Percentiles rank a stretch among this genome's conserved stretches.
These are phyloP conservation scores for Drosophila novamexicana DNA, from an alignment of 1,140 invertebrate genomes.

Conservation along the genomic window DNA sequence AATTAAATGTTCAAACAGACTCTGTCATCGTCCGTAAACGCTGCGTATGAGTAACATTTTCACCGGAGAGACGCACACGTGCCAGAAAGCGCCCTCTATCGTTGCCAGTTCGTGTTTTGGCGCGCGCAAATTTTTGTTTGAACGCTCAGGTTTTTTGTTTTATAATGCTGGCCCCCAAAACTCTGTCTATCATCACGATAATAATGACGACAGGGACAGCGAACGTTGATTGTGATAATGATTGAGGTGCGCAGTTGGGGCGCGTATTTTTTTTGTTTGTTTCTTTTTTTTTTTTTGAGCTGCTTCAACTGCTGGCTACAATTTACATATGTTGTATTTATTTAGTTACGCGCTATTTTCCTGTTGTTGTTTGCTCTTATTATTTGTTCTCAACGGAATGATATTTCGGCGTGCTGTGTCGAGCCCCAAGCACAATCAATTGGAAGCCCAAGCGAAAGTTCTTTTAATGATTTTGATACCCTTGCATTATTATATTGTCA, in stretches of 20 bases:
- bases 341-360: conserved; percentile 61
- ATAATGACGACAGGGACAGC: conserved; percentile 42
- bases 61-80: conserved; percentile 6
- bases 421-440: conserved; percentile 3
- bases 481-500: neutral
- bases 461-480: conserved; percentile 3
- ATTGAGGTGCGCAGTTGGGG: conserved; percentile 32
- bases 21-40: conserved; percentile 33
- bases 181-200: conserved; percentile 51
- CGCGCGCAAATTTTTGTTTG: conserved; percentile 11
- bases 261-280: neutral
- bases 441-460: conserved; percentile 27
- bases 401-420: conserved; percentile 42
- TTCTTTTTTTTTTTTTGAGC: neutral
- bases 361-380: conserved; percentile 50
- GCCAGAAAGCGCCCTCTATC: conserved; percentile 24
- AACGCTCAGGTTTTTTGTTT: conserved; percentile 34
- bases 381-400: conserved; percentile 42
- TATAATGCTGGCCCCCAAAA: conserved; percentile 55
- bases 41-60: conserved; percentile 48
- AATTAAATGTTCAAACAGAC: conserved; percentile 33
- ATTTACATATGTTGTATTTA: conserved; percentile 69
- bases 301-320: conserved; percentile 24
- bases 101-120: neutral
- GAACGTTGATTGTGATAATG: conserved; percentile 47